Evolutionary conservation across 2,797 vertebrate species (phyloP).

Genomic region (Scomberomorus guttatus): DNA sequence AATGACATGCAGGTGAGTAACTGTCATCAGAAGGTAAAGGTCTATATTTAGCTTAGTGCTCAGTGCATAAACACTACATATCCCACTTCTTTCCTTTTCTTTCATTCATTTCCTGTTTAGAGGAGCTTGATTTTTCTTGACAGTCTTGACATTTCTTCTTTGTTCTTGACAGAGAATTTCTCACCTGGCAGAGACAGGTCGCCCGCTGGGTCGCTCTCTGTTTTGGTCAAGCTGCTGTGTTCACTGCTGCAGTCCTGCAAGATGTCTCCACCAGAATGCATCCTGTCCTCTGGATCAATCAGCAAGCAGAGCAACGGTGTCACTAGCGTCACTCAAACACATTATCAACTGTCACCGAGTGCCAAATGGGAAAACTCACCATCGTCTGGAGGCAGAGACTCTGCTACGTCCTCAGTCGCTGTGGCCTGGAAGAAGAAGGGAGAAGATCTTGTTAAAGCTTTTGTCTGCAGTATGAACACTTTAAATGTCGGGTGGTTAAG

Average conservation of each 20-base stretch:
- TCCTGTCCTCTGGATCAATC: conserved; percentile 84
- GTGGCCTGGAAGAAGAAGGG: conserved; percentile 82
- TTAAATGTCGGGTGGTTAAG: neutral
- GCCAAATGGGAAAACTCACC: conserved; percentile 81
- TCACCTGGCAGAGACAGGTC: conserved; percentile 93
- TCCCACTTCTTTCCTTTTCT: neutral
- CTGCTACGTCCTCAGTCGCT: conserved; percentile 87
- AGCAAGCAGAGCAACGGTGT: conserved; percentile 8
- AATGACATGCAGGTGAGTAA: no score
- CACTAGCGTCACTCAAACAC: conserved; percentile 2
- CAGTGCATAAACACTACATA: neutral
- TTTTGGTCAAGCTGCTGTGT: conserved; percentile 86
- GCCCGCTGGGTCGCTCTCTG: conserved; percentile 84
- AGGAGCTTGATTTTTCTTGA: neutral
- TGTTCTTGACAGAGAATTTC: conserved; percentile 13
- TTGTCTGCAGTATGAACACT: neutral
- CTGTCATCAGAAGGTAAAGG: neutral
- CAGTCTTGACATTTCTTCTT: neutral
- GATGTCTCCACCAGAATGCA: conserved; percentile 87
- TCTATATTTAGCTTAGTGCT: neutral
- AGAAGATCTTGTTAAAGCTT: neutral
- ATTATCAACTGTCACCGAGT: neutral
- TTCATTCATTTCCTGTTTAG: neutral
- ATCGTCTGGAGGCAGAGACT: conserved; percentile 88
- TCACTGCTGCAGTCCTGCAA: conserved; percentile 91